phyloP scores from a whole-genome alignment of 2,888 invertebrate genomes.

The Erebia aethiops region DNA sequence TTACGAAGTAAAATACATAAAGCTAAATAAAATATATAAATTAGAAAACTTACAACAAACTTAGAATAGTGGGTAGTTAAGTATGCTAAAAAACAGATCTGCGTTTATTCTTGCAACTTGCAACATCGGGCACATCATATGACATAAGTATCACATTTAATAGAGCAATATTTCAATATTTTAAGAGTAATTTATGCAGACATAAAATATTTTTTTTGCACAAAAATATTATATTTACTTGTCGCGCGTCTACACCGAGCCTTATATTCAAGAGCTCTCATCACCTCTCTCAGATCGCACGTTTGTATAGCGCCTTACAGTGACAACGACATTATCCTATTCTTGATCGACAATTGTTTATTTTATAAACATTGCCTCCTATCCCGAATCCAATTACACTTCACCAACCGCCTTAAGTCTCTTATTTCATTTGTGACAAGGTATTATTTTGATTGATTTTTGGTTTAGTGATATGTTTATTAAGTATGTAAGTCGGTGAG shows the following conservation, averaged over 20 bases:
- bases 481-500: slow-evolving; percentile 47
- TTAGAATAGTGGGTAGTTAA: too few species aligned
- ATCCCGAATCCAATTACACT: slow-evolving; percentile 17
- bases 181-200: too few species aligned
- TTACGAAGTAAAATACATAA: too few species aligned
- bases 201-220: too few species aligned
- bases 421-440: slow-evolving; percentile 30
- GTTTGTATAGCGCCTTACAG: slow-evolving; percentile 64
- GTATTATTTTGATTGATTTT: slow-evolving; percentile 30
- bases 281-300: slow-evolving; percentile 47
- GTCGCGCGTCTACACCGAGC: slow-evolving; percentile 13
- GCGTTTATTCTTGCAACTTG: too few species aligned
- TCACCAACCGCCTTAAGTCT: background rate
- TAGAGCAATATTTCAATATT: too few species aligned
- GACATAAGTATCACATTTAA: slow-evolving; percentile 7
- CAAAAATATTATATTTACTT: background rate
- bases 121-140: too few species aligned
- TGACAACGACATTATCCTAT: slow-evolving; percentile 77
- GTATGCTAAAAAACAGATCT: too few species aligned
- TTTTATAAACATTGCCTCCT: slow-evolving; percentile 62
- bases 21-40: too few species aligned
- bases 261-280: slow-evolving; percentile 48
- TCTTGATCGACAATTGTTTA: slow-evolving; percentile 73
- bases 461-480: slow-evolving; percentile 25
- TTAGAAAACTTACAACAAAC: too few species aligned